Percentiles rank a stretch among this genome's conserved stretches.
Evolutionary conservation across 2,113 vertebrate species (phyloP).

Genomic region (Oceanites oceanicus): DNA sequence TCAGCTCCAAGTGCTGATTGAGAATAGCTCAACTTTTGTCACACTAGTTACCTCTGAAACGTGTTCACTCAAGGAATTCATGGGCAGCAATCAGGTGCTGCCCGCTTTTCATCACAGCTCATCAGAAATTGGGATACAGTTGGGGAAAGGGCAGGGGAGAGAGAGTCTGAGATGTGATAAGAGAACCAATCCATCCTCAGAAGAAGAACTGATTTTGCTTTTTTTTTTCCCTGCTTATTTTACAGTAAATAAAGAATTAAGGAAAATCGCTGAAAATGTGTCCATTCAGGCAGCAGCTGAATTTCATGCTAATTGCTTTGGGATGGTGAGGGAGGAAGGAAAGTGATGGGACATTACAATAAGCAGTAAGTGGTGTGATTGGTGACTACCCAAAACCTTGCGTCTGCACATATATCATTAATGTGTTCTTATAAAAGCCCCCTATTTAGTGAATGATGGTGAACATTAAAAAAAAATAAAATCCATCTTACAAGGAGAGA

Average conservation of each 20-base stretch:
- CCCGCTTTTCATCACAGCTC: neutral
- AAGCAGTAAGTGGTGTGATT: neutral
- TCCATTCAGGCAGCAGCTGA: constrained; percentile 51
- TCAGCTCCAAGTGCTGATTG: neutral
- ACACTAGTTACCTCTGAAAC: neutral
- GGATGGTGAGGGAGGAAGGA: neutral
- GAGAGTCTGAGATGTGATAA: neutral
- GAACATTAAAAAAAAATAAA: neutral
- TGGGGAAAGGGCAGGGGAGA: neutral
- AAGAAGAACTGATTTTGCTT: neutral
- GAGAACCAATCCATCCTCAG: neutral
- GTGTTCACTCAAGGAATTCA: neutral
- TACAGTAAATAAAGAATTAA: constrained; percentile 40
- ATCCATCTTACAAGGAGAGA: neutral
- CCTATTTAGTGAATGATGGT: neutral
- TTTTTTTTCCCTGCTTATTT: neutral
- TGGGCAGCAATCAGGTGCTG: neutral
- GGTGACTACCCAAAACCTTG: neutral
- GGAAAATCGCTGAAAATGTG: constrained; percentile 35
- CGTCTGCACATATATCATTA: neutral
- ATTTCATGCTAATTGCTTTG: neutral
- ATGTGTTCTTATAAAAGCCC: neutral
- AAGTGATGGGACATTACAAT: neutral
- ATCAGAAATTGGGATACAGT: neutral
- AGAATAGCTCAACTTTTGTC: neutral